These are phyloP conservation scores for Ctenodactylus gundi DNA, from an alignment of 2,113 vertebrate genomes.

Conservation along the genomic window DNA sequence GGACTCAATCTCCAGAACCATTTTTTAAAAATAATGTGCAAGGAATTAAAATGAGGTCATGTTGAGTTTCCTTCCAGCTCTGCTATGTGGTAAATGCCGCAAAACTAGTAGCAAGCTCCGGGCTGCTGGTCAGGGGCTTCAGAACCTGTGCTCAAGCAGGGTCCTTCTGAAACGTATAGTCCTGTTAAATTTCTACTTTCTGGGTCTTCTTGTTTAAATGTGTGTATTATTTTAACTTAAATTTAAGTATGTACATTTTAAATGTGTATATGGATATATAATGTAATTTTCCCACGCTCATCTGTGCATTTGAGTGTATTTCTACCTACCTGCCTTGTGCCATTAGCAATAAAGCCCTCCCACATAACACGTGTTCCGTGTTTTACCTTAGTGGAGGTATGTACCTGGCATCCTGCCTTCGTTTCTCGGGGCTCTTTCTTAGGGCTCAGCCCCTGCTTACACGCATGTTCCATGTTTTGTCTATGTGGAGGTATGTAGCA, in stretches of 20 bases:
- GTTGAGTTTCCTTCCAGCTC: not conserved
- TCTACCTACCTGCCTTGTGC: not conserved
- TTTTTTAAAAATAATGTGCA: no score
- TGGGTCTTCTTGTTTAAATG: not conserved
- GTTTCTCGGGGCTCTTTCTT: conserved; percentile 86
- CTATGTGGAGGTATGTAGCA: no score
- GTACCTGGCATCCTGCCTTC: no score
- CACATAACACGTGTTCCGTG: no score
- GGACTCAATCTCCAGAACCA: not conserved
- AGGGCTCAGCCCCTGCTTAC: no score
- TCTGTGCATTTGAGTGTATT: not conserved
- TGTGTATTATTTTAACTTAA: not conserved
- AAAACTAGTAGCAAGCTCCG: no score
- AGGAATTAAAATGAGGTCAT: no score
- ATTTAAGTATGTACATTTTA: no score
- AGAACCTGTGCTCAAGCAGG: not conserved
- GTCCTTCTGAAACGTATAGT: not conserved
- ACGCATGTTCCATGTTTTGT: no score
- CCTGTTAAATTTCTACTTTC: not conserved
- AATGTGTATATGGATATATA: no score
- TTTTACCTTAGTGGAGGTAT: no score
- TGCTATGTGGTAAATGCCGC: not conserved
- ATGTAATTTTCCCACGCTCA: not conserved
- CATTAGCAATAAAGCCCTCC: not conserved
- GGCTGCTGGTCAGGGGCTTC: not conserved